phyloP scores from a whole-genome alignment of 2,113 vertebrate species.

The Sphyrna mokarran region DNA sequence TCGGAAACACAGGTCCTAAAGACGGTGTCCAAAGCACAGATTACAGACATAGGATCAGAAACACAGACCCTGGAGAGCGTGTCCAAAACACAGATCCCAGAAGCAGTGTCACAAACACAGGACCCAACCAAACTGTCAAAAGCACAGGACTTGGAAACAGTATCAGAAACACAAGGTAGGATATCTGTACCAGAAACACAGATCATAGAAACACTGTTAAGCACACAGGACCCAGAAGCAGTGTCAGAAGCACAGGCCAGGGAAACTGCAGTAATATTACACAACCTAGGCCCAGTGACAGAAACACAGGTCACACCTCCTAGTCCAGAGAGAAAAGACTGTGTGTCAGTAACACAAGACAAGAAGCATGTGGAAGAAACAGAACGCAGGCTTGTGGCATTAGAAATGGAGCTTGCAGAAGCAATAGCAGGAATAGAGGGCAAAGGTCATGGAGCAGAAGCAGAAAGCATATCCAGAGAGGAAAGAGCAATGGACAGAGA shows the following conservation, averaged over 20 bases:
- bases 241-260: background rate
- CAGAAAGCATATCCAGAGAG: background rate
- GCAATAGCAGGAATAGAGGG: background rate
- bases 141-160: background rate
- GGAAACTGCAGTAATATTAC: no score
- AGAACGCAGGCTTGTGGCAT: fast-evolving
- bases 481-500: background rate
- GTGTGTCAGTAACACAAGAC: background rate
- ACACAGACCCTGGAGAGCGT: background rate
- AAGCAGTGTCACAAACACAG: background rate
- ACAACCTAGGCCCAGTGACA: no score
- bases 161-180: background rate
- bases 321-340: background rate
- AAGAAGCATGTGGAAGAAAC: background rate
- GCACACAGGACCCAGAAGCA: background rate
- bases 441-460: background rate
- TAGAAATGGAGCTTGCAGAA: background rate
- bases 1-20: background rate
- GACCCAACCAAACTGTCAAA: background rate
- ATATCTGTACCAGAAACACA: background rate
- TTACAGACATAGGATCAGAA: background rate
- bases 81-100: background rate
- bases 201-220: background rate
- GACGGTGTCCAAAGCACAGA: background rate
- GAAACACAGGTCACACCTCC: background rate